Percentiles rank a stretch among this genome's conserved stretches.
Evolutionary conservation across 1,140 invertebrate genomes (phyloP).

Genomic region (Wiebesia pumilae): DNA sequence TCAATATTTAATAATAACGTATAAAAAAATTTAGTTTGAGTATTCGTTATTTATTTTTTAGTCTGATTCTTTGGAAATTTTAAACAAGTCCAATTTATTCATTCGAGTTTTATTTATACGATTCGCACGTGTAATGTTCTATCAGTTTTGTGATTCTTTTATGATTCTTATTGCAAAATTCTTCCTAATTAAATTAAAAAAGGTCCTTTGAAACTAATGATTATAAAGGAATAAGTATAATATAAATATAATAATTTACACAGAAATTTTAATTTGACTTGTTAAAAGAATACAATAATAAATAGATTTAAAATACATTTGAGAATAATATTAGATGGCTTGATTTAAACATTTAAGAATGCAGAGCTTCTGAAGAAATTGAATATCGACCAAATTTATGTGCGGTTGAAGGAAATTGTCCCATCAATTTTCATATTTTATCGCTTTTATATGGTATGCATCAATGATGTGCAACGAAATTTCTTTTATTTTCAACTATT

Average conservation of each 20-base stretch:
- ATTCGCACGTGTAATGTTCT: background rate
- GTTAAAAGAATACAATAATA: background rate
- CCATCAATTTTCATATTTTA: constrained; percentile 31
- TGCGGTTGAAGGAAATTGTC: background rate
- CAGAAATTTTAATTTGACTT: too few relatives aligned
- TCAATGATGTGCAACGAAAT: constrained; percentile 8
- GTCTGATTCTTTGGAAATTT: background rate
- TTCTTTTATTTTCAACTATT: background rate
- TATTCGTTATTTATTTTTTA: background rate
- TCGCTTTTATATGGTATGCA: background rate
- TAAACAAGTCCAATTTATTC: background rate
- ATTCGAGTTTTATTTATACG: background rate
- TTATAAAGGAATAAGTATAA: too few relatives aligned
- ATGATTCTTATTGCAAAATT: background rate
- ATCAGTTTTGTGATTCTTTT: background rate
- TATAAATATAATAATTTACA: too few relatives aligned
- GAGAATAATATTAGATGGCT: constrained; percentile 1
- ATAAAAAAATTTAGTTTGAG: background rate
- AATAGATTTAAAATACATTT: constrained; percentile 19
- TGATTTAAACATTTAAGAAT: constrained; percentile 6
- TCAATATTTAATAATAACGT: background rate
- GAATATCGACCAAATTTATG: constrained; percentile 26
- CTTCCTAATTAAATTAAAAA: background rate
- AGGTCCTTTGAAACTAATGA: too few relatives aligned
- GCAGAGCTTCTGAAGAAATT: background rate